These are phyloP conservation scores for Tetramorium alpestre DNA, from an alignment of 1,140 invertebrate species.

Conservation along the genomic window DNA sequence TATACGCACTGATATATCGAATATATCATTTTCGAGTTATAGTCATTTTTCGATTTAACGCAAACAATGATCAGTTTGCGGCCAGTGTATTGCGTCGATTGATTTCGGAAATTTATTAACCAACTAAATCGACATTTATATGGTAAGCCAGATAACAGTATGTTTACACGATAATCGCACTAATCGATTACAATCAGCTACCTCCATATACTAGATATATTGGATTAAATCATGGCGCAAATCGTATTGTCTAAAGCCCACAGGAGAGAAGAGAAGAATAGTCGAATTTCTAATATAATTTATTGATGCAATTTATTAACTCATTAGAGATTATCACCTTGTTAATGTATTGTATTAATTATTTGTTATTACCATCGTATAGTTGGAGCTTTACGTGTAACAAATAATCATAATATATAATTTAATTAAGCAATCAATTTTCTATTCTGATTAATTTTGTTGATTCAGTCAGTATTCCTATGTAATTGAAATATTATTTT, in stretches of 20 bases:
- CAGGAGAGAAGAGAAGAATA: neutral
- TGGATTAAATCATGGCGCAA: neutral
- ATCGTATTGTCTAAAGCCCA: neutral
- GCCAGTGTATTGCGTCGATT: neutral
- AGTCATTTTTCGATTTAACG: too few species aligned
- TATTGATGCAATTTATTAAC: conserved; percentile 18
- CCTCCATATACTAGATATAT: neutral
- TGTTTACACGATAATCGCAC: neutral
- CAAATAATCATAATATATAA: neutral
- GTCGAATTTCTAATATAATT: conserved; percentile 18
- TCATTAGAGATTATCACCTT: neutral
- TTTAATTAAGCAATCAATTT: neutral
- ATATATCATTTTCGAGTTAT: too few species aligned
- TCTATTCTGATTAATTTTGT: conserved; percentile 11
- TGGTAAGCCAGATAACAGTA: conserved; percentile 8
- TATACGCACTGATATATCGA: too few species aligned
- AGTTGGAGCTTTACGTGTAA: neutral
- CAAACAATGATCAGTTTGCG: neutral
- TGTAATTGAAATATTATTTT: neutral
- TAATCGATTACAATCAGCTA: conserved; percentile 23
- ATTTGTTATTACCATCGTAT: neutral
- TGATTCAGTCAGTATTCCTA: neutral
- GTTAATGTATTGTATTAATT: conserved; percentile 11
- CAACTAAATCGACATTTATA: conserved; percentile 20
- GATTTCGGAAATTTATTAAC: conserved; percentile 44